These are phyloP conservation scores for Drosophila pachea DNA, from an alignment of 1,140 invertebrate genomes.

Conservation along the genomic window DNA sequence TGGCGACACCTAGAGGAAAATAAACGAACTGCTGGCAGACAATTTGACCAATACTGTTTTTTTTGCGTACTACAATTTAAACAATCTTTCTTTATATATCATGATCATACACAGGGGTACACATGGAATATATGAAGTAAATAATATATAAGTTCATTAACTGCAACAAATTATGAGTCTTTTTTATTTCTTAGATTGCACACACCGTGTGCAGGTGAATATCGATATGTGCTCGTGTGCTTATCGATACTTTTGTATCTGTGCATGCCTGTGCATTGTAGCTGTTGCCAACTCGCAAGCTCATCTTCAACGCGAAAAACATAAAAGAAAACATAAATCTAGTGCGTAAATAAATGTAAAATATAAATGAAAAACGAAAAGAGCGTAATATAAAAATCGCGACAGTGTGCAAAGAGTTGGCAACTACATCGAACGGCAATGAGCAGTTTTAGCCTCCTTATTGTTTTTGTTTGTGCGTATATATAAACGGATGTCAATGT, in stretches of 20 bases:
- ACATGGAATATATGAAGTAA: not conserved
- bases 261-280: constrained; percentile 17
- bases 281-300: constrained; percentile 37
- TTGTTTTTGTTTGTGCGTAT: constrained; percentile 25
- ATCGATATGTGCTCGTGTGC: not conserved
- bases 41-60: constrained; percentile 1
- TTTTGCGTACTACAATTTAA: not conserved
- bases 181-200: not conserved
- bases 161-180: too few relatives aligned
- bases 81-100: not conserved
- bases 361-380: constrained; percentile 7
- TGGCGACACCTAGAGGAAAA: constrained; percentile 8
- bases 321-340: constrained; percentile 56
- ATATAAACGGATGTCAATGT: constrained; percentile 10
- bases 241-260: constrained; percentile 9
- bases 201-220: not conserved
- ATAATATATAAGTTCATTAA: too few relatives aligned
- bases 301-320: constrained; percentile 56
- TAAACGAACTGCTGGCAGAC: not conserved
- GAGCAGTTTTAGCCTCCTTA: constrained; percentile 6
- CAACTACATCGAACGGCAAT: constrained; percentile 23
- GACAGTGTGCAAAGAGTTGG: constrained; percentile 23
- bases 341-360: constrained; percentile 31
- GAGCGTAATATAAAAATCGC: constrained; percentile 2
- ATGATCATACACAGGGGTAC: too few relatives aligned